These are phyloP conservation scores for Peromyscus melanophrys DNA, from an alignment of 2,797 vertebrate species.

Conservation along the genomic window DNA sequence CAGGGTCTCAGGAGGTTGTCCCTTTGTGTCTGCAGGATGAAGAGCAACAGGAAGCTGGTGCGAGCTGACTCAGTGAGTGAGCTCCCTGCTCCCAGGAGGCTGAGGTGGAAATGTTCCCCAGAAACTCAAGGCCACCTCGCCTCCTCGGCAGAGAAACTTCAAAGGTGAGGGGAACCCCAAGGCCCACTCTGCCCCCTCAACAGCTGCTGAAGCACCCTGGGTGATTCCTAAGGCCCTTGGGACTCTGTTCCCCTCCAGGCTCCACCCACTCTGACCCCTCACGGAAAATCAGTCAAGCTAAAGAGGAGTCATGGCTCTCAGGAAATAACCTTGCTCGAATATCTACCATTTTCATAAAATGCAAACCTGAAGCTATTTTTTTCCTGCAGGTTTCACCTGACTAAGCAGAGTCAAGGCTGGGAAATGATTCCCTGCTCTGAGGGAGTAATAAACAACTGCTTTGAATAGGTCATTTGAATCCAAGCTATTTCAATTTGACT, in stretches of 20 bases:
- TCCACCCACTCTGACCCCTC: background rate
- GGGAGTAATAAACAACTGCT: slow-evolving; percentile 69
- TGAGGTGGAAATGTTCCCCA: slow-evolving; percentile 95
- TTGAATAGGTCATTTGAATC: slow-evolving; percentile 88
- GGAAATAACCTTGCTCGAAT: slow-evolving; percentile 63
- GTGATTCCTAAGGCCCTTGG: background rate
- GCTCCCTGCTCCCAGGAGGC: slow-evolving; percentile 93
- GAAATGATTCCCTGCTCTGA: background rate
- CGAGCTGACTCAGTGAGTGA: slow-evolving; percentile 90
- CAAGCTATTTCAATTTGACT: slow-evolving; percentile 75
- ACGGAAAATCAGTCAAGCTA: slow-evolving; percentile 73
- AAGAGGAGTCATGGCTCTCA: slow-evolving; percentile 32
- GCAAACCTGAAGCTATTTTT: slow-evolving; percentile 74
- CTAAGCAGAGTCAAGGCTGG: slow-evolving; percentile 38
- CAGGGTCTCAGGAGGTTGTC: background rate
- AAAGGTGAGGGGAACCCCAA: slow-evolving; percentile 89
- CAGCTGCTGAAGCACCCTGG: background rate
- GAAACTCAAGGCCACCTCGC: slow-evolving; percentile 92
- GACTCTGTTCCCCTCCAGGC: slow-evolving; percentile 1
- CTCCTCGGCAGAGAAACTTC: slow-evolving; percentile 93
- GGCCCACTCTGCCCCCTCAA: too few species aligned
- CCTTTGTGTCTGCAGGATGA: slow-evolving; percentile 88
- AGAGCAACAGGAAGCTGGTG: slow-evolving; percentile 91
- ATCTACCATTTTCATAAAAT: slow-evolving; percentile 81
- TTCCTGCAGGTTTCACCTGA: slow-evolving; percentile 62